Conservation (phyloP, 2,888 invertebrate genomes). For the Anoplius nigerrimus region DNA sequence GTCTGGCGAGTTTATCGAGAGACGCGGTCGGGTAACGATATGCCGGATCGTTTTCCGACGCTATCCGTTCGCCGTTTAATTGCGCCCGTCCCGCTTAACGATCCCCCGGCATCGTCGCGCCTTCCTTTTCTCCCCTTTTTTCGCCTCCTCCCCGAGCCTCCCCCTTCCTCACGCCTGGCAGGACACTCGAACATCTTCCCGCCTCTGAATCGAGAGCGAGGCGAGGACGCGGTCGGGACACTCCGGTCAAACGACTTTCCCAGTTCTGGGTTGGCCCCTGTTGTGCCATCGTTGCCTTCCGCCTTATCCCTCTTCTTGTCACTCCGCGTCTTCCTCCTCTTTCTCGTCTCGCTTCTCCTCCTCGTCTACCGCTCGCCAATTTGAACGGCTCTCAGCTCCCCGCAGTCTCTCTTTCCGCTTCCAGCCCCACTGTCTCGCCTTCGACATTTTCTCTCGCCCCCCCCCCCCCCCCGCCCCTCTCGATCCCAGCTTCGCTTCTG, state of each 20-base stretch:
- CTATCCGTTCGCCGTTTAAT: neutral
- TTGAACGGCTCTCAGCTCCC: neutral
- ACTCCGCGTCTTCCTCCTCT: neutral
- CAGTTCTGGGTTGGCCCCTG: no score
- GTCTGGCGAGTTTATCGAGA: slow-evolving; percentile 1
- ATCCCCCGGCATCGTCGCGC: neutral
- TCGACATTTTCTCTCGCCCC: neutral
- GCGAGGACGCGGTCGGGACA: no score
- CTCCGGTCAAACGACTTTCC: no score
- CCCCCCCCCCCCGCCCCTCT: neutral
- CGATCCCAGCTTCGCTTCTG: no score
- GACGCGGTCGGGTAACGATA: neutral
- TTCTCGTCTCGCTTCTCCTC: neutral
- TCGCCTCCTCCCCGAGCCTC: no score
- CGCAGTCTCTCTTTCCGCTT: neutral
- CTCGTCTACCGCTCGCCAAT: neutral
- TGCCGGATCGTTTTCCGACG: neutral
- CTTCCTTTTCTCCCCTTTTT: no score
- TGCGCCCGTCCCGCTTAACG: slow-evolving; percentile 1
- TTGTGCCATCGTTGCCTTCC: neutral
- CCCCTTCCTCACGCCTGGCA: no score
- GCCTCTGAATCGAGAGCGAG: no score
- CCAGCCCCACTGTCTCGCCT: neutral
- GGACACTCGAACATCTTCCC: no score
- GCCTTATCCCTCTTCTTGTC: neutral